These are phyloP conservation scores for Aurelia sp. DNA, from an alignment of 30 jellyfish, hydroid and myxozoan genomes.

Conservation along the genomic window DNA sequence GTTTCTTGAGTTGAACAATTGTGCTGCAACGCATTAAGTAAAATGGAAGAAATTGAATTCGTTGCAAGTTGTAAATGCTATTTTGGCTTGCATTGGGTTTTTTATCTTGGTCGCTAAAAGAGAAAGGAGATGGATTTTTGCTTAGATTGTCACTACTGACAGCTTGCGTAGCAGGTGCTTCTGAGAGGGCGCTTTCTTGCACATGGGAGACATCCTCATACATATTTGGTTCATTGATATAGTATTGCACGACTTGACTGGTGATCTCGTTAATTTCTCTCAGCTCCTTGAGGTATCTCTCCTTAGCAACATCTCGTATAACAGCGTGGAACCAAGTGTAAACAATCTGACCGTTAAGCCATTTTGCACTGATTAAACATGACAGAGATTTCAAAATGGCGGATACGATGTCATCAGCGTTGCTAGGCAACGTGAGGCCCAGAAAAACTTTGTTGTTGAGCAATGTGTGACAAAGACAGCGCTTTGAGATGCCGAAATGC, in stretches of 20 bases:
- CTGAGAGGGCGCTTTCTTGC: neutral
- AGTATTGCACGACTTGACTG: constrained; percentile 14
- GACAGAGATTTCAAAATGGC: constrained; percentile 21
- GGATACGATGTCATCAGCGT: neutral
- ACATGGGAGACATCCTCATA: neutral
- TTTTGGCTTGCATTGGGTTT: neutral
- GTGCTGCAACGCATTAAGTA: constrained; percentile 17
- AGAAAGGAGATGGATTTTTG: neutral
- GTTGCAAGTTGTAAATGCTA: constrained; percentile 21
- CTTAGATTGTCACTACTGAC: neutral
- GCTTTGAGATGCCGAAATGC: constrained; percentile 66
- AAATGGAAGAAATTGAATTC: constrained; percentile 51
- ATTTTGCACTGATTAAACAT: constrained; percentile 9
- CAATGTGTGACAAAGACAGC: constrained; percentile 34
- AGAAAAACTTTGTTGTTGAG: neutral
- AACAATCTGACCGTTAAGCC: constrained; percentile 45
- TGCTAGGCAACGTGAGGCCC: neutral
- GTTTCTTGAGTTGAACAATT: constrained; percentile 26
- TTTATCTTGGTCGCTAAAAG: neutral
- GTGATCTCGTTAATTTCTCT: neutral
- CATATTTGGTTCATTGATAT: constrained; percentile 34
- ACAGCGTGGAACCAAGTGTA: constrained; percentile 43
- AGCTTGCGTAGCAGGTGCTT: neutral
- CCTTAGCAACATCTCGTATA: constrained; percentile 27
- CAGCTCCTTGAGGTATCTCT: constrained; percentile 26